Evolutionary conservation across 2,888 invertebrate genomes (phyloP).

Genomic region (Mongoloraphidia duomilia): DNA sequence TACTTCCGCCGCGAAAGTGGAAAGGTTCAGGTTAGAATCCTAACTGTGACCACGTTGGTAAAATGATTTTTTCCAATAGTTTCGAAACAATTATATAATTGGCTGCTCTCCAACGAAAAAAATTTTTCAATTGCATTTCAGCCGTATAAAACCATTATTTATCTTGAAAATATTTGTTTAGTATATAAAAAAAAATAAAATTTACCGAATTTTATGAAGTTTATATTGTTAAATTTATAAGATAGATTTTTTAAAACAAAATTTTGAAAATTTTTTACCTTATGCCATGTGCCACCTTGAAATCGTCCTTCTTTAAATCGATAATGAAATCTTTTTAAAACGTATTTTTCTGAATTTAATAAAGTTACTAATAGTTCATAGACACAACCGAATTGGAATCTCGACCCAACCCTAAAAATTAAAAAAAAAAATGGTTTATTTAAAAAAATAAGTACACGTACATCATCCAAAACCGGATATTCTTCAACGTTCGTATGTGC

Average conservation of each 20-base stretch:
- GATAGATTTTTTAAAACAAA: neutral
- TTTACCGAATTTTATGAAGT: conserved; percentile 23
- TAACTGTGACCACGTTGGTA: too few species aligned
- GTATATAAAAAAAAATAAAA: conserved; percentile 23
- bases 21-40: too few species aligned
- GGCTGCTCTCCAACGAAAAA: too few species aligned
- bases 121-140: too few species aligned
- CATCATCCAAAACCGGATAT: too few species aligned
- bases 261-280: conserved; percentile 16
- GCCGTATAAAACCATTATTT: too few species aligned
- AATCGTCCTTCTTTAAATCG: conserved; percentile 19
- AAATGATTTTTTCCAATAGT: too few species aligned
- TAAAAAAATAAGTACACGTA: conserved; percentile 1
- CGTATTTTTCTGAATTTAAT: conserved; percentile 19
- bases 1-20: too few species aligned
- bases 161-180: neutral
- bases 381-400: conserved; percentile 33
- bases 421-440: neutral
- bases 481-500: too few species aligned
- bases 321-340: conserved; percentile 14
- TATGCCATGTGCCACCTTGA: conserved; percentile 25
- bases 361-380: conserved; percentile 25
- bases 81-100: too few species aligned
- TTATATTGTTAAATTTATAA: neutral
- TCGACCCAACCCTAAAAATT: conserved; percentile 25